Base-by-base conservation (phyloP, 2,113 vertebrate species). In the Eolophus roseicapilla region DNA sequence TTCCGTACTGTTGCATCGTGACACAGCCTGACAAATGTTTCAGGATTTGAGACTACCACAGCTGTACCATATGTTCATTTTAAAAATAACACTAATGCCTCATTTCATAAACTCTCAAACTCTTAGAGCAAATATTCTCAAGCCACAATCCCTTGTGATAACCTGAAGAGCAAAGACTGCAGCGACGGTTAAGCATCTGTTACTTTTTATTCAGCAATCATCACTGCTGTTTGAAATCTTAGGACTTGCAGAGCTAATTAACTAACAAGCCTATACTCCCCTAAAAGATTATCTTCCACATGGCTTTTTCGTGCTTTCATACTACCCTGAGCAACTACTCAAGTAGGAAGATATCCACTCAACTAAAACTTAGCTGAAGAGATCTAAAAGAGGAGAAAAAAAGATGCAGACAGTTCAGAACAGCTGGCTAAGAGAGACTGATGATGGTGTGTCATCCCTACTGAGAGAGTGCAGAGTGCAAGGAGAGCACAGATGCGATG, bases 201-300 rank as follows among this genome's bases (percentile, higher is more conserved):
- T 81, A 75, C 29, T 35, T 60, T 94, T 87, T 81, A 79, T 43
- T 65, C 57, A 93, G 76, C 47, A 71, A 73, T 71, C n/a, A 33
- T 80, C 74, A 65, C 0, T 80, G 83, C 65, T 85, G 35, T 76
- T 69, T 73, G 80, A 80, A 94, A 82, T 73, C 70, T 87, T 84
- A 77, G 17, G 77, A 87, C 65, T 88, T 79, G 62, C 49, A 89
- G 44, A 84, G 52, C 88, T 91, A 86, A 93, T 94, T 94, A 95
- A 57, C 65, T 95, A 92, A 85, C 67, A 92, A 94, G 75, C 49
- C 94, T 82, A 62, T 53, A 33, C 75, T 65, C 41, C 57, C 37
- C 13, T n/a, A 73, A 65, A 93, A 92, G 41, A 93, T 93, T 90
- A 92, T 82, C 70, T 84, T 94, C 74, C 82, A 69, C 63, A 39